phyloP scores from a whole-genome alignment of 2,797 vertebrate species.

The Propithecus perrieri region DNA sequence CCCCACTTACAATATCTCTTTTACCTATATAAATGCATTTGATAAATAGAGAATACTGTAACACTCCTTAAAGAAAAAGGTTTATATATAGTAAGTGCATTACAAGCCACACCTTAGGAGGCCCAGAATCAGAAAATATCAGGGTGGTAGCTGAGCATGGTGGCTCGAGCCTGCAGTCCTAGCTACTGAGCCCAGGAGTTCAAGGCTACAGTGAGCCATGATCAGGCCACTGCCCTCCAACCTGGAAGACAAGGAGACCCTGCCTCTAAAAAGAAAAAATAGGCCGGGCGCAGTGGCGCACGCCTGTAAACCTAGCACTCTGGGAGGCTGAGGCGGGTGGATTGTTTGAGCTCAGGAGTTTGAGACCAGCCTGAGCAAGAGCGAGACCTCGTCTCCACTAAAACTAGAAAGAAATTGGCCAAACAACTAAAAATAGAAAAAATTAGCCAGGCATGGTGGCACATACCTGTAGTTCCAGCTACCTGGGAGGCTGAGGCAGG shows the following conservation, averaged over 20 bases:
- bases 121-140: background rate
- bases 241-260: background rate
- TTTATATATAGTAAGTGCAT: background rate
- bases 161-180: background rate
- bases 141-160: background rate
- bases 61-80: background rate
- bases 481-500: no score
- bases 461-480: no score
- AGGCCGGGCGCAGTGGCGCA: no score
- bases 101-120: background rate
- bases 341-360: no score
- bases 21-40: background rate
- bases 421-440: no score
- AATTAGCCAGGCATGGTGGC: no score
- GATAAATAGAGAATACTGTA: background rate
- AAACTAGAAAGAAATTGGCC: no score
- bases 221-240: background rate
- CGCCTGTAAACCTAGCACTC: no score
- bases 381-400: no score
- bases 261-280: background rate
- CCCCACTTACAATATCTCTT: background rate
- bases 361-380: no score
- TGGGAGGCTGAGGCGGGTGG: no score
- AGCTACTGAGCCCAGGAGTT: background rate
- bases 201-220: background rate